These are phyloP conservation scores for Eudemis profundana DNA, from an alignment of 2,888 invertebrate species.

Conservation along the genomic window DNA sequence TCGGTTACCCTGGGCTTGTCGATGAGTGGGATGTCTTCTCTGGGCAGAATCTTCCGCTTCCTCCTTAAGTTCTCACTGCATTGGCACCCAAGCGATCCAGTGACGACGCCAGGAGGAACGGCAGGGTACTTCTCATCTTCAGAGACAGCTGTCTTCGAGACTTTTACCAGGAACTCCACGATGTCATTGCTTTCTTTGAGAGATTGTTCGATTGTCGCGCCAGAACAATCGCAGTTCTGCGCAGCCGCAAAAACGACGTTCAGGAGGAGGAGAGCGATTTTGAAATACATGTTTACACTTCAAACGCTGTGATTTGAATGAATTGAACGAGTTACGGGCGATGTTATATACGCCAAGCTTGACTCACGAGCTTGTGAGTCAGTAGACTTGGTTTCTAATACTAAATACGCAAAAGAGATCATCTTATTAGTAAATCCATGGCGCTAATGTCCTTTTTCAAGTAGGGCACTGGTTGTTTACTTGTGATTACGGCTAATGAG, in stretches of 20 bases:
- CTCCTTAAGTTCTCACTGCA: slow-evolving; percentile 36
- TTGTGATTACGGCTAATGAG: slow-evolving; percentile 28
- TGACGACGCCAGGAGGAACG: slow-evolving; percentile 2
- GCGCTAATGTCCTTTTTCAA: background rate
- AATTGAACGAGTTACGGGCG: background rate
- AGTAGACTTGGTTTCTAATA: slow-evolving; percentile 7
- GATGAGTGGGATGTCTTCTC: background rate
- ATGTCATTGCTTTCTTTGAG: slow-evolving; percentile 29
- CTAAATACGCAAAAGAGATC: background rate
- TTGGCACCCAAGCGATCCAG: slow-evolving; percentile 18
- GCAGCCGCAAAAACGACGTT: background rate
- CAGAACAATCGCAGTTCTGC: slow-evolving; percentile 20
- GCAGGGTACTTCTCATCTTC: slow-evolving; percentile 23
- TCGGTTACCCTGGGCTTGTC: background rate
- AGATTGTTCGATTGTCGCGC: background rate
- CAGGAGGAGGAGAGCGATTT: slow-evolving; percentile 10
- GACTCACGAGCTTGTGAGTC: slow-evolving; percentile 28
- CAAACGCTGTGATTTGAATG: slow-evolving; percentile 18
- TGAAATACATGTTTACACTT: slow-evolving; percentile 30
- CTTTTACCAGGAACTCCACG: slow-evolving; percentile 2
- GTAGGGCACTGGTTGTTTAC: slow-evolving; percentile 12
- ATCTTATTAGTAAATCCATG: background rate
- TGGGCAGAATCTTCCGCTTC: slow-evolving; percentile 30
- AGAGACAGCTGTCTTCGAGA: background rate
- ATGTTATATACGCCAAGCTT: slow-evolving; percentile 9